These are phyloP conservation scores for Cryptus viduatorius DNA, from an alignment of 2,888 invertebrate genomes.

Conservation along the genomic window DNA sequence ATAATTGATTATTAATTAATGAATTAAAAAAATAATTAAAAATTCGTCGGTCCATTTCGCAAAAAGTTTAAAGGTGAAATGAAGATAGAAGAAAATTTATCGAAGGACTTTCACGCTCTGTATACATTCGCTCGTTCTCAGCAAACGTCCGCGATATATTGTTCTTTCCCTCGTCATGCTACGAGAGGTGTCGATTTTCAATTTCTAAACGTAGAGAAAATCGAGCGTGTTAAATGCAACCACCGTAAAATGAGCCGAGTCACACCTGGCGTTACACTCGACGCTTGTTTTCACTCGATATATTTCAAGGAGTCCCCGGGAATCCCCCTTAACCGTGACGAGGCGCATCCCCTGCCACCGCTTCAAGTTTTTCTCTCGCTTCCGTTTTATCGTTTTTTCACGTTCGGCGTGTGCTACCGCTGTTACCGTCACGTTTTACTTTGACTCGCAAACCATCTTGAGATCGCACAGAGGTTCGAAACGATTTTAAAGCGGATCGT, in stretches of 20 bases:
- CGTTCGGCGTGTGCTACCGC: background rate
- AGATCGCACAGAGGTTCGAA: background rate
- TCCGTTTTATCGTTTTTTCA: conserved; percentile 3
- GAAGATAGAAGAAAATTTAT: too few relatives aligned
- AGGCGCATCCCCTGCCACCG: conserved; percentile 9
- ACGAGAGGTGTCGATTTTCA: background rate
- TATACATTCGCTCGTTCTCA: too few relatives aligned
- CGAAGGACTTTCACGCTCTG: too few relatives aligned
- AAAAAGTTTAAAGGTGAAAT: too few relatives aligned
- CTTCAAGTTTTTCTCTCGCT: conserved; percentile 21
- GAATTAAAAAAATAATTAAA: too few relatives aligned
- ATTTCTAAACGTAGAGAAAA: conserved; percentile 24
- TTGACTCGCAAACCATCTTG: background rate
- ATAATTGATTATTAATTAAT: too few relatives aligned
- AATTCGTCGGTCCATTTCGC: too few relatives aligned
- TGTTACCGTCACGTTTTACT: conserved; percentile 6
- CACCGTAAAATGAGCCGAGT: conserved; percentile 13
- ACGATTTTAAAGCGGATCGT: background rate
- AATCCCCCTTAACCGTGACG: conserved; percentile 13
- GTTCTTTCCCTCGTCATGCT: too few relatives aligned
- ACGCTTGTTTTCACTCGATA: background rate
- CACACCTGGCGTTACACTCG: conserved; percentile 28
- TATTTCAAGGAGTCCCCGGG: conserved; percentile 21
- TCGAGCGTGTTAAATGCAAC: conserved; percentile 14
- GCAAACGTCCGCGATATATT: too few relatives aligned